Base-by-base conservation (phyloP, 2,797 vertebrate species). In the Choloepus didactylus region DNA sequence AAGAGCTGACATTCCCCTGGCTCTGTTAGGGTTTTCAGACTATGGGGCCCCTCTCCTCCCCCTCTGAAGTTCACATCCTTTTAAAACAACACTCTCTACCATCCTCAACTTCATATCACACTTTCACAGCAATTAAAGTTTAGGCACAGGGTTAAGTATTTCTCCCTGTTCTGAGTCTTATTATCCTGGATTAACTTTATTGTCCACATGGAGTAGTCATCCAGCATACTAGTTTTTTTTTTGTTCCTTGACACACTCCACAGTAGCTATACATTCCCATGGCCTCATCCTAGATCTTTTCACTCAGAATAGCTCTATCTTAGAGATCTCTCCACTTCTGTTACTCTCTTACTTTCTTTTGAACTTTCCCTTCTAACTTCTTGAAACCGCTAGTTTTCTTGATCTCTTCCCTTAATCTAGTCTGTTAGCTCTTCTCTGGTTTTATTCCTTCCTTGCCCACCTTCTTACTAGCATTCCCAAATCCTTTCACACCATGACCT, bases 401-500 rank as follows among this genome's bases (percentile, higher is more conserved):
- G 3, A 77, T 9, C n/a, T 44, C 29, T 64, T 83, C 2, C 76
- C 29, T 93, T 91, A 21, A 69, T 25, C 49, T 92, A 75, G 31
- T 87, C 76, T 84, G 41, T 87, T 85, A 75, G 16, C 18, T 67
- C 44, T 35, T 70, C 31, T 27, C 6, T 88, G 44, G 70, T 81
- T 72, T 92, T 91, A 35, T 46, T 79, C 9, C 8, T 82, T 85
- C 66, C 51, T 67, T 79, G 29, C 56, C 27, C 31, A 82, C 21
- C 49, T 79, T 91, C 59, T 89, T 80, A 76, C 41, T 69, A 85
- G 29, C 66, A 62, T 18, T 92, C 19, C 51, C 31, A 77, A 46
- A 54, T 93, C 66, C 79, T 92, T 76, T 91, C n/a, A 84, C 41
- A 84, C 31, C 9, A 31, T 80, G 92, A 97, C 59, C 79, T 87